Conservation (phyloP, 2,113 vertebrate genomes). For the Stigmatopora nigra region DNA sequence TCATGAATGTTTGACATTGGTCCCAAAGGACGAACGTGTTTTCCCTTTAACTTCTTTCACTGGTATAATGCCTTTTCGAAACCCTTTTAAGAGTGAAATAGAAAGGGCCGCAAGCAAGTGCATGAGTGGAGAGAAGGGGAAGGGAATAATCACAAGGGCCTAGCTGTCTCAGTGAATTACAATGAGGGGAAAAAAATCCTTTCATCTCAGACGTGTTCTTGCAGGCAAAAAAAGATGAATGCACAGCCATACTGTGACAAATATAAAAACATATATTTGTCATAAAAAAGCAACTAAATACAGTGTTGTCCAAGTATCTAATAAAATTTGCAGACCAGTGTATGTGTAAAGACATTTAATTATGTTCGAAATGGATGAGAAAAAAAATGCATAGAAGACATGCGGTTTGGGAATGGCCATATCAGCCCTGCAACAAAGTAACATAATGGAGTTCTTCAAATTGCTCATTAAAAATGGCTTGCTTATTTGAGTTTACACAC, state of each 20-base stretch:
- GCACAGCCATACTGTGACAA: constrained; percentile 18
- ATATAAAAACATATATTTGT: constrained; percentile 20
- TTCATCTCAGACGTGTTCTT: constrained; percentile 69
- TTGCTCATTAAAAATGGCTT: not conserved
- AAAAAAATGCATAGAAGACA: constrained; percentile 28
- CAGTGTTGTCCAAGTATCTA: constrained; percentile 10
- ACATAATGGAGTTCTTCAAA: not conserved
- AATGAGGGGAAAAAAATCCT: constrained; percentile 68
- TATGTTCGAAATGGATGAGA: constrained; percentile 18
- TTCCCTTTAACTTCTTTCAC: constrained; percentile 67
- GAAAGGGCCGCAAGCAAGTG: constrained; percentile 68
- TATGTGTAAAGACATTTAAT: constrained; percentile 39
- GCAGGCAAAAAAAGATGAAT: constrained; percentile 42
- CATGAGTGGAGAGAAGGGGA: constrained; percentile 57
- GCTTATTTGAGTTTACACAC: too few relatives aligned
- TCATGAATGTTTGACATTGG: constrained; percentile 65
- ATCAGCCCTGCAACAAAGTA: constrained; percentile 12
- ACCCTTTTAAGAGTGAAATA: constrained; percentile 72
- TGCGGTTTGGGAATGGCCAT: constrained; percentile 37
- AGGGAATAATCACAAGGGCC: constrained; percentile 68
- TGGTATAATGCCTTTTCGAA: constrained; percentile 67
- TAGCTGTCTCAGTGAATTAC: constrained; percentile 69
- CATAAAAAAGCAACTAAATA: constrained; percentile 19
- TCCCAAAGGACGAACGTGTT: constrained; percentile 61
- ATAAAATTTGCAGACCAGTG: constrained; percentile 16